These are phyloP conservation scores for Trididemnum nubilum DNA, from an alignment of 23 tunicate species.

Conservation along the genomic window DNA sequence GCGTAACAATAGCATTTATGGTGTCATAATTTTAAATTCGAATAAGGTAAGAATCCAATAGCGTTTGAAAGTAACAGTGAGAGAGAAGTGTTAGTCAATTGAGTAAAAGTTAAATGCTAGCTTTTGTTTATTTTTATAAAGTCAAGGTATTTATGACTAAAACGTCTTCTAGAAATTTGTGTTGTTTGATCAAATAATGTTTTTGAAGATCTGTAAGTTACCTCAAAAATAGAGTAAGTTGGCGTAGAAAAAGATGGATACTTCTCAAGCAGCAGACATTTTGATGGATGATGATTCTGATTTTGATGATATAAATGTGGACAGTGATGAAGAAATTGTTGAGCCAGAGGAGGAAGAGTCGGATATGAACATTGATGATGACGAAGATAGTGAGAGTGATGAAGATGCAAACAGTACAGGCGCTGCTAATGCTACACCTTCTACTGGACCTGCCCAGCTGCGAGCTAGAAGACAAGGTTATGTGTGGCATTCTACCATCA, in stretches of 20 bases:
- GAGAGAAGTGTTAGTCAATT: no score
- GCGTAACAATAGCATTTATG: no score
- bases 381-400: slow-evolving; percentile 1
- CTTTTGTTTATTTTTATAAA: neutral
- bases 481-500: neutral
- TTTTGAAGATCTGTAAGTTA: slow-evolving; percentile 1
- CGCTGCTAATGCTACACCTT: neutral
- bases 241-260: neutral
- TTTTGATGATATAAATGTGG: neutral
- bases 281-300: slow-evolving; percentile 2
- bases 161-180: neutral
- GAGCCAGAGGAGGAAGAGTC: neutral
- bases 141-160: neutral
- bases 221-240: neutral
- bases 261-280: slow-evolving; percentile 1
- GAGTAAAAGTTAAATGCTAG: no score
- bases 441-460: slow-evolving; percentile 1
- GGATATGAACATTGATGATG: neutral
- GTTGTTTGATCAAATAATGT: neutral
- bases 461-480: slow-evolving; percentile 7
- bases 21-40: no score
- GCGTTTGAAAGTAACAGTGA: no score
- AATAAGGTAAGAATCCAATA: no score
- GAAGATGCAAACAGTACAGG: slow-evolving; percentile 4
- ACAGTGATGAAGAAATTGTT: slow-evolving; percentile 2